Evolutionary conservation across 2,888 invertebrate genomes (phyloP).

Genomic region (Caenorhabditis virilis): DNA sequence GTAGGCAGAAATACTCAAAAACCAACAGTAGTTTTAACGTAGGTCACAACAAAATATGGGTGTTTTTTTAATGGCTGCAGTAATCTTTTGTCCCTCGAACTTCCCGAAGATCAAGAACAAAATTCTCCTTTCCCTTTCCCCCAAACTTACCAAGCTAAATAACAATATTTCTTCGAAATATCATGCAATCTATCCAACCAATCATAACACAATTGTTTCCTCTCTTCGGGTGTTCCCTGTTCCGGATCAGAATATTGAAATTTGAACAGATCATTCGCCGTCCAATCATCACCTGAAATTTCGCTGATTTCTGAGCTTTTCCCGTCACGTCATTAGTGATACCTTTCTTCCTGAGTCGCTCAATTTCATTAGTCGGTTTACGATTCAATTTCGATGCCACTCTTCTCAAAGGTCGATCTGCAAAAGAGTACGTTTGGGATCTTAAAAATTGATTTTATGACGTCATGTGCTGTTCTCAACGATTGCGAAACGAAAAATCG

Average conservation of each 20-base stretch:
- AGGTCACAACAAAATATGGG: no score
- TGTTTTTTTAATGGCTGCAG: no score
- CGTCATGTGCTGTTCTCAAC: background rate
- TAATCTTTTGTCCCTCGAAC: no score
- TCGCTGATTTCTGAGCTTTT: no score
- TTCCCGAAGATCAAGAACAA: no score
- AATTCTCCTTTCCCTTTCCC: no score
- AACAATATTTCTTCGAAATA: conserved; percentile 56
- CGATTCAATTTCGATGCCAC: conserved; percentile 48
- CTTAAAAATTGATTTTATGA: background rate
- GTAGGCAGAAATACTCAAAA: no score
- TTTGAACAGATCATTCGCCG: conserved; percentile 45
- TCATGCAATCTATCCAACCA: conserved; percentile 52
- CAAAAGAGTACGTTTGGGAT: conserved; percentile 2
- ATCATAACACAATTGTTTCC: conserved; percentile 49
- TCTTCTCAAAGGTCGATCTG: conserved; percentile 52
- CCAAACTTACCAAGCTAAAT: conserved; percentile 53
- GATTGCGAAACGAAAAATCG: background rate
- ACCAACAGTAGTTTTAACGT: no score
- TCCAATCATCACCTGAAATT: conserved; percentile 50
- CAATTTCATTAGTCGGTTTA: conserved; percentile 54
- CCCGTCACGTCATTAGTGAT: no score
- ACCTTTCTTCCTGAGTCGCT: conserved; percentile 49
- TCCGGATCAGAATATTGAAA: conserved; percentile 58
- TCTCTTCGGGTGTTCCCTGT: conserved; percentile 52